phyloP scores from a whole-genome alignment of 35 echinoderm and acorn worm genomes.

The Patiria miniata region DNA sequence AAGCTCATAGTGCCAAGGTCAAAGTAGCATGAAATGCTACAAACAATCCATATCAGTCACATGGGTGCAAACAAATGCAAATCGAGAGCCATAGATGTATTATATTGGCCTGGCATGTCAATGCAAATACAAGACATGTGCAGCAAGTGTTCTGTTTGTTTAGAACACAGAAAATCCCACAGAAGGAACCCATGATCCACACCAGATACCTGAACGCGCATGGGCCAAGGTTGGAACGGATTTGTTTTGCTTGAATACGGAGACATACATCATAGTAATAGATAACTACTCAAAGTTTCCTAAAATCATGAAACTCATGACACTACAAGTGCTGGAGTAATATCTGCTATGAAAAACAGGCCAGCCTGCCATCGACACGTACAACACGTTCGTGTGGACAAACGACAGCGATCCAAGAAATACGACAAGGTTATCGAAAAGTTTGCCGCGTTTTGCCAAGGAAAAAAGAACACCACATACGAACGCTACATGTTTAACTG shows the following conservation, averaged over 20 bases:
- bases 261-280: conserved; percentile 17
- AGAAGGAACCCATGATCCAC: conserved; percentile 31
- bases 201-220: conserved; percentile 18
- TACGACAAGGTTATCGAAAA: conserved; percentile 49
- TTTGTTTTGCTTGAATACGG: conserved; percentile 4
- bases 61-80: conserved; percentile 43
- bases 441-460: conserved; percentile 50
- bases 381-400: conserved; percentile 61
- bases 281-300: conserved; percentile 62
- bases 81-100: conserved; percentile 42
- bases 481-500: no score
- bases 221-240: conserved; percentile 36
- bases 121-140: conserved; percentile 47
- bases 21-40: conserved; percentile 37
- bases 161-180: conserved; percentile 46
- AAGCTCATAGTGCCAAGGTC: conserved; percentile 44
- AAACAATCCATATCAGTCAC: conserved; percentile 39
- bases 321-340: conserved; percentile 37
- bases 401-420: conserved; percentile 34
- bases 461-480: no score
- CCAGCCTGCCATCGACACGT: no score
- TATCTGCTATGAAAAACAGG: conserved; percentile 38
- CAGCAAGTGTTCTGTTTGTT: conserved; percentile 22
- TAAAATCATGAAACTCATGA: conserved; percentile 17
- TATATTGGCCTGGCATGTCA: conserved; percentile 61